Base-by-base conservation (phyloP, 1,140 invertebrate genomes). In the Anoplophora glabripennis region DNA sequence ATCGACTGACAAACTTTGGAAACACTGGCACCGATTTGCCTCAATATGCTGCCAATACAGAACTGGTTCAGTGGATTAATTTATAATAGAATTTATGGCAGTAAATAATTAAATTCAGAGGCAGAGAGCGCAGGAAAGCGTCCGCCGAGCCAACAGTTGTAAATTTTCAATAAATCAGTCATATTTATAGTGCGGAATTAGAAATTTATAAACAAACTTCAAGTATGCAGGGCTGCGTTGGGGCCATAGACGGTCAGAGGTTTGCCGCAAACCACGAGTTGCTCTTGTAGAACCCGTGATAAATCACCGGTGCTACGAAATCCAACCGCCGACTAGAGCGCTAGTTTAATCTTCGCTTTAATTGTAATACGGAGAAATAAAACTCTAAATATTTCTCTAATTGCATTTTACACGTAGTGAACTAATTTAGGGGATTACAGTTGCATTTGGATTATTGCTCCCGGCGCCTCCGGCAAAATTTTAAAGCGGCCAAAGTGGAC, bases 201-300 rank as follows among this genome's bases (percentile, higher is more conserved):
- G 38, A 40, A 40, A 40, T 40, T 40, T 28, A 28, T 28, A 28
- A 28, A 28, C 21, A 28, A 28, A 28, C 21, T 28, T 28, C 21
- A 28, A 28, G 21, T 28, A 28, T 28, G 21, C 21, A 28, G 21
- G 21, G 5, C 21, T 28, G 21, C 7, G 14, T 12, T 54, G 15
- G 41, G 17, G 54, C 54, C 54, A 48, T 57, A 62, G 60, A 62
- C 54, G 60, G 60, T 57, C 54, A 59, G 41, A 55, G 57, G 56
- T 63, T 53, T 38, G 51, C 61, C 61, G 28, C 52, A 63, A 63
- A 59, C 61, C 61, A 59, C 61, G 51, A 59, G 57, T 63, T 59
- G 52, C 61, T 59, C 57, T 35, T 54, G 47, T 59, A 63, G 34
- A 59, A 42, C 56, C 36, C 21, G 28, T 55, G 52, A 63, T 63